phyloP scores from a whole-genome alignment of 2,113 vertebrate species.

The Oncorhynchus gorbuscha region DNA sequence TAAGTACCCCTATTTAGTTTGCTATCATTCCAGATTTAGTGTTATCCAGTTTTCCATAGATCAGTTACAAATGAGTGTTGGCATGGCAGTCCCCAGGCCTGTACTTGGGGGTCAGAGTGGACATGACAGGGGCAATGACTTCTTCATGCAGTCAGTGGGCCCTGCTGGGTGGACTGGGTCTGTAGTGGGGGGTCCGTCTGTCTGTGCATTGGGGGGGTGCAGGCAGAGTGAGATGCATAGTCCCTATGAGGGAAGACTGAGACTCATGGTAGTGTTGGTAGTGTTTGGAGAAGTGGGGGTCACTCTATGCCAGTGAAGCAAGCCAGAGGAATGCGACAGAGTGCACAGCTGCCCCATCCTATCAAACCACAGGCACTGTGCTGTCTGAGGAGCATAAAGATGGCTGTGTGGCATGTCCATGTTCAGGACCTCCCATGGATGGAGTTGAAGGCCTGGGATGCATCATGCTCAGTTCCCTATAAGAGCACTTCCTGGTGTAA shows the following conservation, averaged over 20 bases:
- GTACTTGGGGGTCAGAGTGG: conserved; percentile 20
- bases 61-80: conserved; percentile 28
- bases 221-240: conserved; percentile 25
- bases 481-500: not conserved
- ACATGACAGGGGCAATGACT: conserved; percentile 58
- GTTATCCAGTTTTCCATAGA: conserved; percentile 15
- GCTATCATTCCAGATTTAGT: conserved; percentile 23
- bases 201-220: not conserved
- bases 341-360: conserved; percentile 72
- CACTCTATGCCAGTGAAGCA: conserved; percentile 45
- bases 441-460: conserved; percentile 37
- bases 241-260: conserved; percentile 46
- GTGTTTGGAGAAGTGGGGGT: conserved; percentile 18
- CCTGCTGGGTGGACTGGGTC: conserved; percentile 15
- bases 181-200: conserved; percentile 37
- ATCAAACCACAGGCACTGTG: conserved; percentile 56
- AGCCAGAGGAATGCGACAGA: conserved; percentile 65
- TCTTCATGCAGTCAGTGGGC: conserved; percentile 57
- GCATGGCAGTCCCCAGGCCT: not conserved
- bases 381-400: conserved; percentile 64
- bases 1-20: conserved; percentile 13
- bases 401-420: conserved; percentile 59
- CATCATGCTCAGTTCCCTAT: conserved; percentile 3
- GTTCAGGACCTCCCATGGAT: conserved; percentile 55
- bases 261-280: conserved; percentile 24